These are phyloP conservation scores for Acanthococcus lagerstroemiae DNA, from an alignment of 2,888 invertebrate genomes.

Conservation along the genomic window DNA sequence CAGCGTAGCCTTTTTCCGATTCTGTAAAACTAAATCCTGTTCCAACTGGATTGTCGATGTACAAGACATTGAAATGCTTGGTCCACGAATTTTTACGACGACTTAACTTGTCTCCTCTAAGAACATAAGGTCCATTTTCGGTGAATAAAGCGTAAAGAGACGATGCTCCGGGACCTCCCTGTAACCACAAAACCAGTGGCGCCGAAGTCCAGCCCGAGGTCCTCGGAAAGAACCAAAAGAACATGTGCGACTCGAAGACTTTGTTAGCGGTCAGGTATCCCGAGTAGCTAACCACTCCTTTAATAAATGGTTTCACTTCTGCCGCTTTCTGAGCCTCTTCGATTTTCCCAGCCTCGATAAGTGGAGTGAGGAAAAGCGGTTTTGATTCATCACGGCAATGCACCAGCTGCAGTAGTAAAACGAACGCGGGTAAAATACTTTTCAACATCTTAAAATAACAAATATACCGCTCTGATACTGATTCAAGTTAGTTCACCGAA, in stretches of 20 bases:
- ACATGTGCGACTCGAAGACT: constrained; percentile 41
- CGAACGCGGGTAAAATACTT: no score
- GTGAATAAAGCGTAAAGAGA: constrained; percentile 70
- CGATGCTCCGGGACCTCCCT: constrained; percentile 74
- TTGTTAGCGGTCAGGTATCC: constrained; percentile 25
- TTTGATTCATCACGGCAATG: no score
- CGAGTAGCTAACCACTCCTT: no score
- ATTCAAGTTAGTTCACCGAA: no score
- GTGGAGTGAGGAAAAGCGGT: no score
- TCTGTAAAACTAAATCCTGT: constrained; percentile 56
- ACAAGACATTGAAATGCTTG: constrained; percentile 49
- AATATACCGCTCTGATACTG: no score
- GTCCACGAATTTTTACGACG: constrained; percentile 50
- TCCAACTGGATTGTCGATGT: constrained; percentile 57
- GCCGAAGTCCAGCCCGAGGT: constrained; percentile 41
- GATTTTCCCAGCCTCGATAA: no score
- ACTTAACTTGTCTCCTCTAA: no score
- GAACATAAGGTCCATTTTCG: constrained; percentile 77
- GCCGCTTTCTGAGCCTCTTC: no score
- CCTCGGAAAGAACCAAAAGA: constrained; percentile 47
- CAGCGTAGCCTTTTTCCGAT: constrained; percentile 47
- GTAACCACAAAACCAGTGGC: constrained; percentile 68
- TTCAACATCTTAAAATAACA: no score
- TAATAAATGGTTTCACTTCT: no score
- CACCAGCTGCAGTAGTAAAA: no score